Percentiles rank a stretch among this genome's conserved stretches.
Conservation (phyloP, 2,888 invertebrate genomes). For the Ptilodon capucinus region DNA sequence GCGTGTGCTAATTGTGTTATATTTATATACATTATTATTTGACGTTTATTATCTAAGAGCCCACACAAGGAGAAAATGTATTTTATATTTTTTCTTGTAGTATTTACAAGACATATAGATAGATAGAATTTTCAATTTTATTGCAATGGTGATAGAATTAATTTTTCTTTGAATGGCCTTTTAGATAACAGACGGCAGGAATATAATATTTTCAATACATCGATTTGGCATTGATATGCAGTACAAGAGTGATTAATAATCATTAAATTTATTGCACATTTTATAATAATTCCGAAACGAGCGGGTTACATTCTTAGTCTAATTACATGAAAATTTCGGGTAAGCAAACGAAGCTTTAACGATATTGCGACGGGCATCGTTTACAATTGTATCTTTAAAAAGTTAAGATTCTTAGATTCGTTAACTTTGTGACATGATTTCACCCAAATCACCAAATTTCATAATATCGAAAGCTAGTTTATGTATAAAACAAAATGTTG, state of each 20-base stretch:
- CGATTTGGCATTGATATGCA: slow-evolving; percentile 78
- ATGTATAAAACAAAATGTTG: not conserved
- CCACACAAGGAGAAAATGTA: too few species aligned
- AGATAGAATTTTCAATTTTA: too few species aligned
- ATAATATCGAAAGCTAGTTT: not conserved
- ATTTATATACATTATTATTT: not conserved
- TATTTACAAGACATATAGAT: too few species aligned
- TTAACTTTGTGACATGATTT: not conserved
- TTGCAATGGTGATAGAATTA: not conserved
- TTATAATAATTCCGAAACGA: slow-evolving; percentile 51
- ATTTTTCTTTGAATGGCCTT: slow-evolving; percentile 3
- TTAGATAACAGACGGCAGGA: not conserved
- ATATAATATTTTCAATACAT: slow-evolving; percentile 43
- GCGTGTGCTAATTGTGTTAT: not conserved
- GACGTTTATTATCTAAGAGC: slow-evolving; percentile 1
- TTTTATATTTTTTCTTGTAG: too few species aligned
- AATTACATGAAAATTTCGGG: slow-evolving; percentile 41
- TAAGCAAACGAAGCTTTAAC: slow-evolving; percentile 54
- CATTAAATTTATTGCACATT: slow-evolving; percentile 72
- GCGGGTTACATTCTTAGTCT: slow-evolving; percentile 46
- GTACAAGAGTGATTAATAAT: slow-evolving; percentile 56
- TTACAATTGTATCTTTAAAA: slow-evolving; percentile 17
- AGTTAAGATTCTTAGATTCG: not conserved
- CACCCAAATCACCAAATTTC: not conserved
- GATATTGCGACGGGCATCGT: slow-evolving; percentile 40